Conservation (phyloP, 1,140 invertebrate species). For the Manduca sexta region DNA sequence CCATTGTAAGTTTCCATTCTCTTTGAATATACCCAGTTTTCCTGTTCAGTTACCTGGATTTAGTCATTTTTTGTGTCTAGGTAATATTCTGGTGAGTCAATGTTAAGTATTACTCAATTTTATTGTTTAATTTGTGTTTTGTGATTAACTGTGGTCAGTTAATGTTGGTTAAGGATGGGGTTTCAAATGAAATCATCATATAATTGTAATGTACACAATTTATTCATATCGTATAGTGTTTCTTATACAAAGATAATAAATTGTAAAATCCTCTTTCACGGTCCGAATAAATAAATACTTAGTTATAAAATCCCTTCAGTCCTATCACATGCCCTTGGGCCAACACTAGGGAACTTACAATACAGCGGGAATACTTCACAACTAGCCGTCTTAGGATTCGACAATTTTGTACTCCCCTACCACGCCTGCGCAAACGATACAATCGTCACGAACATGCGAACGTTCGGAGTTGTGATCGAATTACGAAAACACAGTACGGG, state of each 20-base stretch:
- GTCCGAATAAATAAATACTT: constrained; percentile 72
- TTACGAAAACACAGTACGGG: constrained; percentile 24
- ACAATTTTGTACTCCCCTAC: constrained; percentile 25
- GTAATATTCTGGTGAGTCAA: too few species aligned
- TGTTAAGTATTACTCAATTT: too few species aligned
- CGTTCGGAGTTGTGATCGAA: constrained; percentile 10
- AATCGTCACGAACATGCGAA: constrained; percentile 1
- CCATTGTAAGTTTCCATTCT: too few species aligned
- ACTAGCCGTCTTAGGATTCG: constrained; percentile 47
- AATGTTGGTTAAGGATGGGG: not conserved
- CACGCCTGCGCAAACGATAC: not conserved
- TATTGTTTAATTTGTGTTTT: too few species aligned
- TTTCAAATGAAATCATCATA: constrained; percentile 52
- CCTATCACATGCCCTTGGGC: constrained; percentile 61
- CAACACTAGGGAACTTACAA: constrained; percentile 57
- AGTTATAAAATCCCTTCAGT: constrained; percentile 54
- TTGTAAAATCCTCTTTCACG: constrained; percentile 70
- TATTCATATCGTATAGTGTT: constrained; percentile 70
- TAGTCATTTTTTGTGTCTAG: too few species aligned
- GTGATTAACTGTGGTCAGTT: too few species aligned
- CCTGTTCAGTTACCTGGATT: too few species aligned
- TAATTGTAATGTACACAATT: constrained; percentile 71
- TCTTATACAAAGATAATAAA: constrained; percentile 73
- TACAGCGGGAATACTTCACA: constrained; percentile 48
- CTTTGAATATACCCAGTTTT: too few species aligned